Conservation (phyloP, 2,888 invertebrate genomes). For the Galerucella calmariensis region DNA sequence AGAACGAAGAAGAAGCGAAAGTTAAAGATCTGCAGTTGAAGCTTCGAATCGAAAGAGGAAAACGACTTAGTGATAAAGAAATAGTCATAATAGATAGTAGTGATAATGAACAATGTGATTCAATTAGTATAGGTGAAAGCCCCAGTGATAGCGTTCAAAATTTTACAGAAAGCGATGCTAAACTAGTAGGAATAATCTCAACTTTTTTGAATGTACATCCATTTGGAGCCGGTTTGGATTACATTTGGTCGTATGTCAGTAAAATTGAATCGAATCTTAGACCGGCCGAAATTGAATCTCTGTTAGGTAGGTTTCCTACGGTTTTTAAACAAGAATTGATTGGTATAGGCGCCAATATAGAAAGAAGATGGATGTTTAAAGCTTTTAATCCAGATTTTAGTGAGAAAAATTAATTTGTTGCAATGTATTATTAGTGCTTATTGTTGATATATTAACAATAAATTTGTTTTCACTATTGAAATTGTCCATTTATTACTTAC, state of each 20-base stretch:
- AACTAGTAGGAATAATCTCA: slow-evolving; percentile 86
- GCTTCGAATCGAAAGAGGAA: slow-evolving; percentile 44
- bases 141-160: slow-evolving; percentile 57
- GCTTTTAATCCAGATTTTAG: slow-evolving; percentile 68
- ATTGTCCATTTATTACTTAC: not conserved
- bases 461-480: not conserved
- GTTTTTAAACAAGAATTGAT: slow-evolving; percentile 83
- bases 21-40: slow-evolving; percentile 66
- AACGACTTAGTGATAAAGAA: slow-evolving; percentile 60
- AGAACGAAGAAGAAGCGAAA: slow-evolving; percentile 68
- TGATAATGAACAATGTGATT: slow-evolving; percentile 58
- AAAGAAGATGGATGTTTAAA: slow-evolving; percentile 87
- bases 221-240: slow-evolving; percentile 89
- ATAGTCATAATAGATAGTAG: slow-evolving; percentile 67
- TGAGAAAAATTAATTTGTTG: slow-evolving; percentile 25
- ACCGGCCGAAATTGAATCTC: slow-evolving; percentile 79
- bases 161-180: slow-evolving; percentile 73
- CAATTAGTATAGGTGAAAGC: slow-evolving; percentile 57
- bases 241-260: slow-evolving; percentile 90
- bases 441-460: slow-evolving; percentile 12
- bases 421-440: slow-evolving; percentile 14
- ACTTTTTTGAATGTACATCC: slow-evolving; percentile 94
- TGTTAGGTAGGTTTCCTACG: slow-evolving; percentile 81
- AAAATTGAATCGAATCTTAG: slow-evolving; percentile 79
- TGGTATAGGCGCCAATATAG: slow-evolving; percentile 87